Evolutionary conservation across 2,888 invertebrate species (phyloP).

Genomic region (Aporophyla lueneburgensis): DNA sequence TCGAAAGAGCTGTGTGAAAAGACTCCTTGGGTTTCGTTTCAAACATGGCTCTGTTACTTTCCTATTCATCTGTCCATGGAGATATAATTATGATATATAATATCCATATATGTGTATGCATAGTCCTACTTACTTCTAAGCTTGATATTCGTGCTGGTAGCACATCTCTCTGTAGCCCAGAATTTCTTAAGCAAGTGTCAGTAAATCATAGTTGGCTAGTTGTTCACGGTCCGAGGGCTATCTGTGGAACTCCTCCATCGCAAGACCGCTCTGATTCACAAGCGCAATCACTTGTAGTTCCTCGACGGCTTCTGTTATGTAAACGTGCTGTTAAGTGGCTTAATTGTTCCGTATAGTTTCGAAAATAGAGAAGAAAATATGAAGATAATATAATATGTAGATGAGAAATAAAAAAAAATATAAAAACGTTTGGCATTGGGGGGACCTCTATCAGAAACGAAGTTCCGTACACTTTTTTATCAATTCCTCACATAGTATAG

Average conservation of each 20-base stretch:
- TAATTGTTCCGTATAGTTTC: constrained; percentile 35
- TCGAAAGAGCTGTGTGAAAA: neutral
- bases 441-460: too few relatives aligned
- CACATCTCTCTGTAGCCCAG: neutral
- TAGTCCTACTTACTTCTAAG: neutral
- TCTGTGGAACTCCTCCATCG: constrained; percentile 62
- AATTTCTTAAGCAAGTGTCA: constrained; percentile 25
- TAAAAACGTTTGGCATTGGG: too few relatives aligned
- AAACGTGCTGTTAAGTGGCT: constrained; percentile 32
- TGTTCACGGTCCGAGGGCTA: constrained; percentile 66
- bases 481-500: too few relatives aligned
- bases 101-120: too few relatives aligned
- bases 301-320: constrained; percentile 52
- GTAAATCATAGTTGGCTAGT: constrained; percentile 38
- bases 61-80: neutral
- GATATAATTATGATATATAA: neutral
- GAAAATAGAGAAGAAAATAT: constrained; percentile 1
- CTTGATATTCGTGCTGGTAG: neutral
- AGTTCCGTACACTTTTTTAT: too few relatives aligned
- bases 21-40: neutral
- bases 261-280: constrained; percentile 74
- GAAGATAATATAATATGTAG: too few relatives aligned
- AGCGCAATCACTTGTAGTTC: constrained; percentile 64
- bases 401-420: neutral
- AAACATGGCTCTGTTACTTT: neutral